A percentile compares a stretch with the other conserved stretches of the same genome.
Evolutionary conservation across 2,113 vertebrate genomes (phyloP).

Genomic region (Cinclus cinclus): DNA sequence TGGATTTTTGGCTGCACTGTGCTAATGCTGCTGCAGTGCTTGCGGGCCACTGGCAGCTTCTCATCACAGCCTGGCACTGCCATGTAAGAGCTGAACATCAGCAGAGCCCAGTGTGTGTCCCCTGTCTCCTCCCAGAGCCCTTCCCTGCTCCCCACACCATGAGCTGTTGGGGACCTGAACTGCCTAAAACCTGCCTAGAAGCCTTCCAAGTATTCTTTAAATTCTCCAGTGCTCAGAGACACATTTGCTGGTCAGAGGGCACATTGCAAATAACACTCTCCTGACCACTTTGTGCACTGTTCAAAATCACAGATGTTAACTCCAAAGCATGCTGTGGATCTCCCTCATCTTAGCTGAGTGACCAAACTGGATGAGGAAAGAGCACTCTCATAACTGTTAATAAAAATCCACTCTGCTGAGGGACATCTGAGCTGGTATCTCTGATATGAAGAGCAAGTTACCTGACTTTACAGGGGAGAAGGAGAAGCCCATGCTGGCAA

Average conservation of each 20-base stretch:
- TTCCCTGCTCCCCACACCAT: not conserved
- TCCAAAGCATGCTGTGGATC: not conserved
- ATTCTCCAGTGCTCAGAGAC: not conserved
- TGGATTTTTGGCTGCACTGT: not conserved
- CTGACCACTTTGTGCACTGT: not conserved
- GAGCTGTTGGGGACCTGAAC: not conserved
- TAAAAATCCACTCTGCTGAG: not conserved
- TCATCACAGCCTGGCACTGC: not conserved
- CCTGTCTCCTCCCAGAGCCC: not conserved
- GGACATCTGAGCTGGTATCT: not conserved
- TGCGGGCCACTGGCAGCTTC: not conserved
- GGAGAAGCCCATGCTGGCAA: fast-evolving
- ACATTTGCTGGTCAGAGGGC: not conserved
- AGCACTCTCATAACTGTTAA: not conserved
- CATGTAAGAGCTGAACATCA: not conserved
- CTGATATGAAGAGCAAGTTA: not conserved
- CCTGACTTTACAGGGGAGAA: not conserved
- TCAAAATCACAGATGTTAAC: not conserved
- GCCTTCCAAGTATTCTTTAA: fast-evolving
- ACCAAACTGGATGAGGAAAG: not conserved
- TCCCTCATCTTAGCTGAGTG: not conserved
- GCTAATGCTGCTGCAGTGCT: not conserved
- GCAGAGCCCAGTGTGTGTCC: not conserved
- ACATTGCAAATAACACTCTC: not conserved
- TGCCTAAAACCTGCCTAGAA: not conserved